Evolutionary conservation across 2,797 vertebrate species (phyloP), one percentile per base, ranked within the genome.

Genomic region (Zonotrichia albicollis): DNA sequence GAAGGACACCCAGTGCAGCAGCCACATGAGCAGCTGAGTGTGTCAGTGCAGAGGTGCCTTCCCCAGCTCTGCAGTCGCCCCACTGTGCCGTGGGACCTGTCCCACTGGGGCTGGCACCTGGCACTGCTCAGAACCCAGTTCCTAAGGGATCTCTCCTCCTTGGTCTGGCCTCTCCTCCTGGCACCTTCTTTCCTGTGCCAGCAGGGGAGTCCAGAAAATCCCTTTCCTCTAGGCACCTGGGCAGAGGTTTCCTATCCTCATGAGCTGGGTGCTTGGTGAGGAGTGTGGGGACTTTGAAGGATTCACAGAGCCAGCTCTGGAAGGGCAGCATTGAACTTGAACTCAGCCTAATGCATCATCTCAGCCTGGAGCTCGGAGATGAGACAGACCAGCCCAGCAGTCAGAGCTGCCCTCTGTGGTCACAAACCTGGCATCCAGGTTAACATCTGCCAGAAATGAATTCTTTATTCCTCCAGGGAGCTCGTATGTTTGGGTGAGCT

Each of bases 31-130:
- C 21, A 43, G 65, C 74, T 71, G 74, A 16, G 26, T 2, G 32
- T 2, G 51, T 3, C 65, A 3, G 19, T 1, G 16, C 57, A 34
- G 40, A 1, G 0, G 14, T 26, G 34, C 50, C 22, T 45, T 23
- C 19, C 34, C 43, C 0, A 0, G 17, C 58, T 17, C 36, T 38
- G 30, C 4, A 3, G 2, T 29, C 5, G 0, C 45, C 51, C 11
- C 18, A 0, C 20, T 1, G 3, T 8, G 46, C 12, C 0, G 6
- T 4, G 38, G 70, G 54, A 20, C 3, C 18, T 34, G 7, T 9
- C 45, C 19, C 23, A 0, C 3, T 0, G 13, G 42, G 27, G 32
- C 32, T 87, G 70, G 32, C 51, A 36, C 54, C 72, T 29, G 14
- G 5, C 10, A 1, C 34, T 27, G 42, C 73, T 60, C 73, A 11